Base-by-base conservation (phyloP, 2,888 invertebrate genomes). In the Ormyrus labotus region DNA sequence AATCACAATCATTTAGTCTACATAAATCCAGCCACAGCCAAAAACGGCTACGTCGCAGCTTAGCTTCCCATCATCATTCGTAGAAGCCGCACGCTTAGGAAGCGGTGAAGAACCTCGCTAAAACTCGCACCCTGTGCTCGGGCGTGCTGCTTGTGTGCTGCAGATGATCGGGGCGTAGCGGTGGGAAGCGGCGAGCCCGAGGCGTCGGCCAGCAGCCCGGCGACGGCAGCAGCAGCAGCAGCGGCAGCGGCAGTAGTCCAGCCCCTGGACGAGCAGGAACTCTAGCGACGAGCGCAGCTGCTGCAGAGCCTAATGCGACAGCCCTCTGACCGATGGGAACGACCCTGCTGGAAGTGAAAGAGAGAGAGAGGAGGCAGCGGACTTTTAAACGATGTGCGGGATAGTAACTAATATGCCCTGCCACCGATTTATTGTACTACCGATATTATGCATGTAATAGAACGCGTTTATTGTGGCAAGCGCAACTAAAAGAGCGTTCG, bases 151-250 rank as follows among this genome's bases (percentile, higher is more conserved):
- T 75, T 71, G 19, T 71, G 5, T 77, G 47, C 86, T 87, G 80
- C 86, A 86, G 85, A 86, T 87, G 86, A 86, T 85, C 84, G 84
- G 84, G 84, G 84, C 83, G 83, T 84, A 84, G 86, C 85, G 84
- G 84, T 83, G 86, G 86, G 85, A 85, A 86, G 84, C 81, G 60
- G 64, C 74, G 60, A 68, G 57, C 50, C n/a, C 10, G 60, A 68
- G 57, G 19, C n/a, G 6, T 51, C 60, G 60, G 51, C 55, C 60
- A 48, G n/a, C 63, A 47, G 48, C 11, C 50, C 84, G 84, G 81
- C 85, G 84, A 85, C 83, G 83, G 84, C 86, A 83, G 83, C 84
- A 84, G 82, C 82, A 84, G 84, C 81, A 85, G 83, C 81, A 75
- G 73, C 83, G 80, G 81, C 82, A 69, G 83, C 80, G 82, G 83